Evolutionary conservation across 2,797 vertebrate genomes (phyloP), one percentile per base, ranked within the genome.

Genomic region (Siniperca scherzeri): DNA sequence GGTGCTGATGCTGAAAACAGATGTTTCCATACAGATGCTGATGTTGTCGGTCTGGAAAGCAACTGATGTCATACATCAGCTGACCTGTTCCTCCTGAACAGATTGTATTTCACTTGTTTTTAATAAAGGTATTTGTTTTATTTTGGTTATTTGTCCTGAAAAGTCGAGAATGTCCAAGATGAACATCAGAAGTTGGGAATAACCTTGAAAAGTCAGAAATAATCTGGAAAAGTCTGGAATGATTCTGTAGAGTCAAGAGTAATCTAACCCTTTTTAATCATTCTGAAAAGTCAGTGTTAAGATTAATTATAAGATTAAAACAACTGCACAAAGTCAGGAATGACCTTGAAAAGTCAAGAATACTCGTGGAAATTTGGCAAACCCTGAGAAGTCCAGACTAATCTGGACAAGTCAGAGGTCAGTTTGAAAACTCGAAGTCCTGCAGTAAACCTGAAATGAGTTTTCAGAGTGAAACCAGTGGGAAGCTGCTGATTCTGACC

Each of bases 1-100:
- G 96, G 97, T 97, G 90, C 2, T 14, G 5, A 22, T 16, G 59
- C 42, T n/a, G 17, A 44, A 16, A 33, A 38, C 46, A 4, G 30
- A 2, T 7, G 38, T 57, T 30, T 4, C 7, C 55, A 16, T 16
- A 57, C 55, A 56, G 25, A 50, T 50, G 16, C 48, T 50, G 17
- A 21, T 48, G 16, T 19, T 48, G 46, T 48, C 17, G 6, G 2
- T 21, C 17, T 50, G 48, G 48, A 50, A 19, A 21, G 48, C 16
- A 48, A 19, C 3, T 48, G 46, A 21, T 21, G 19, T 19, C 48
- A 48, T 38, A 38, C 7, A 48, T 55, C 52, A 10, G 21, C 52
- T 53, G 10, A n/a, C 21, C 22, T 10, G 21, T 9, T 21, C 48
- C 19, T 50, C 48, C 19, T 50, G 46, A 48, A 17, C 19, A 50